Conservation (phyloP, 2,113 vertebrate species). For the Colossoma macropomum region DNA sequence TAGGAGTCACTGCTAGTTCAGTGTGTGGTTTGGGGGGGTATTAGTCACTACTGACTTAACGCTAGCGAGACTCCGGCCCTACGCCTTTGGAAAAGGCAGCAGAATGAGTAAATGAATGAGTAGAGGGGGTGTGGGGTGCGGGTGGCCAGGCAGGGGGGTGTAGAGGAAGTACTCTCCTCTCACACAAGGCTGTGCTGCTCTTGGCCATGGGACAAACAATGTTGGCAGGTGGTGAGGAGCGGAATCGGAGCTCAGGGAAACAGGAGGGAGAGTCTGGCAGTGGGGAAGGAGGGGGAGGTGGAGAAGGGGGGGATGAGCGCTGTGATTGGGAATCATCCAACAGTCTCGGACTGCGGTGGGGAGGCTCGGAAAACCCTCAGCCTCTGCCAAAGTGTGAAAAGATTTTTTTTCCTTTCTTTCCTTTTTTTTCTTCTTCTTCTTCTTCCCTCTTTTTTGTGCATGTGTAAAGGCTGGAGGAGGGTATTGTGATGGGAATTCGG, state of each 20-base stretch:
- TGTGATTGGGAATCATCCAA: constrained; percentile 85
- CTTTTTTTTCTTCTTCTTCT: not conserved
- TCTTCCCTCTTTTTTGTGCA: constrained; percentile 35
- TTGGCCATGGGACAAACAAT: constrained; percentile 80
- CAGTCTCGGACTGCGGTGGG: constrained; percentile 79
- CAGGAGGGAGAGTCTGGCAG: constrained; percentile 78
- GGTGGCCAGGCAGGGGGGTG: constrained; percentile 53
- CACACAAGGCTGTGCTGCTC: constrained; percentile 65
- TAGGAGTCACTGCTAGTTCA: constrained; percentile 21
- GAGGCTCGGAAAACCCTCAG: constrained; percentile 74
- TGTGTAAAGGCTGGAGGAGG: constrained; percentile 54
- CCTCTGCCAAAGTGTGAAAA: constrained; percentile 71
- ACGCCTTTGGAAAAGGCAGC: constrained; percentile 48
- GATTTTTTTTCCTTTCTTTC: constrained; percentile 14
- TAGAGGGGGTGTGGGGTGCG: constrained; percentile 14
- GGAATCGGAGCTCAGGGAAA: constrained; percentile 71
- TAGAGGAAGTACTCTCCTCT: constrained; percentile 61
- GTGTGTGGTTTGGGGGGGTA: not conserved
- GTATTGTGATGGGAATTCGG: constrained; percentile 74
- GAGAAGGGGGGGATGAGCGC: constrained; percentile 75
- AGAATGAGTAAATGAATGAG: constrained; percentile 63
- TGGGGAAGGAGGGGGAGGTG: constrained; percentile 74
- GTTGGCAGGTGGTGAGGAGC: constrained; percentile 77
- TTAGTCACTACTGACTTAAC: constrained; percentile 16
- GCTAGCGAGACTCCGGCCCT: constrained; percentile 14